phyloP scores from a whole-genome alignment of 2,113 vertebrate genomes.

The Pungitius pungitius region DNA sequence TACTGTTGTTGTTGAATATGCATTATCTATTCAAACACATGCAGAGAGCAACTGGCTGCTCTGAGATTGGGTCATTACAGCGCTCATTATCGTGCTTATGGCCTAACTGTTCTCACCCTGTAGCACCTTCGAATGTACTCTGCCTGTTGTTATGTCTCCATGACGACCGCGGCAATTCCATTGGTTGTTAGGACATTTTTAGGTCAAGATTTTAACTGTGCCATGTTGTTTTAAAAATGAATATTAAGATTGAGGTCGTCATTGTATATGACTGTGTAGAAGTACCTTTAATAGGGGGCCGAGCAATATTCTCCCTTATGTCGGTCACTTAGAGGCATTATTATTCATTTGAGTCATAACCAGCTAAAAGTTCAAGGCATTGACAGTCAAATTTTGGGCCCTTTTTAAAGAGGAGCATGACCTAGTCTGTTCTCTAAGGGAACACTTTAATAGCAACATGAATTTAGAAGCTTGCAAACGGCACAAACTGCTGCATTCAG shows the following conservation, averaged over 20 bases:
- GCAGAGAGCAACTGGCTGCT: neutral
- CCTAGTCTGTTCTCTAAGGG: neutral
- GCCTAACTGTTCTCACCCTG: neutral
- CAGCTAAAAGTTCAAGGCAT: too few species aligned
- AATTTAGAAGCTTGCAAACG: neutral
- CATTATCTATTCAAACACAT: neutral
- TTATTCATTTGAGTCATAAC: too few species aligned
- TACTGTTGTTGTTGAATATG: slow-evolving; percentile 1
- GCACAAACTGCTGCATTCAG: slow-evolving; percentile 13
- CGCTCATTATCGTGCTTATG: neutral
- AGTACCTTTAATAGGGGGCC: too few species aligned
- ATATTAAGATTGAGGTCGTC: neutral
- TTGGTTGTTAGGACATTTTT: too few species aligned
- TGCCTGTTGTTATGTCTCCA: neutral
- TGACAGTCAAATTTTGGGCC: neutral
- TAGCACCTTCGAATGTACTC: neutral
- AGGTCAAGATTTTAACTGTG: too few species aligned
- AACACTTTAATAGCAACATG: neutral
- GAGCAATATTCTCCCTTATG: too few species aligned
- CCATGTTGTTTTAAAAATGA: neutral
- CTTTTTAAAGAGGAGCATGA: neutral
- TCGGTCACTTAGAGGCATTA: too few species aligned
- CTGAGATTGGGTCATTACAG: slow-evolving; percentile 5
- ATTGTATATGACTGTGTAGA: neutral
- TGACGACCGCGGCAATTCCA: neutral